Percentiles rank a stretch among this genome's conserved stretches.
Conservation (phyloP, 2,797 vertebrate species). For the Galaxias olidus region DNA sequence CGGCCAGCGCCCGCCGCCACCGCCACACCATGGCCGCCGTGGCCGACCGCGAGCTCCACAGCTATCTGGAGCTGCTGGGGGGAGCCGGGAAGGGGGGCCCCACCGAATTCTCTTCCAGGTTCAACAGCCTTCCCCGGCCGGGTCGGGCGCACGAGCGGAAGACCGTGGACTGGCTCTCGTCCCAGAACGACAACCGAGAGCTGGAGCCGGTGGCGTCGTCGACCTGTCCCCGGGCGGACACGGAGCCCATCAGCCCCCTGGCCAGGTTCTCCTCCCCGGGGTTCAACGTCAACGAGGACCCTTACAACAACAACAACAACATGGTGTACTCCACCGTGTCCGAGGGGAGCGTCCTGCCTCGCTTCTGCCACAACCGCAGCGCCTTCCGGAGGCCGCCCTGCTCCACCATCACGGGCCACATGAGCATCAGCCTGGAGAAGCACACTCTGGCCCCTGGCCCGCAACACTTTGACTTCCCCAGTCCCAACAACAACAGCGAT, state of each 20-base stretch:
- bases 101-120: slow-evolving; percentile 75
- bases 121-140: slow-evolving; percentile 86
- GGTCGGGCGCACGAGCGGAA: slow-evolving; percentile 73
- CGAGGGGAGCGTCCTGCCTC: slow-evolving; percentile 64
- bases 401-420: slow-evolving; percentile 49
- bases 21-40: slow-evolving; percentile 81
- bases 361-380: slow-evolving; percentile 40
- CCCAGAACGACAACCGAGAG: slow-evolving; percentile 73
- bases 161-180: slow-evolving; percentile 73
- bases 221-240: slow-evolving; percentile 62
- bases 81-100: slow-evolving; percentile 56
- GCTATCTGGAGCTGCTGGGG: slow-evolving; percentile 82
- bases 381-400: slow-evolving; percentile 56
- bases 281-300: slow-evolving; percentile 54
- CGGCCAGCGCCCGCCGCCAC: slow-evolving; percentile 85
- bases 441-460: slow-evolving; percentile 81
- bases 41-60: slow-evolving; percentile 84
- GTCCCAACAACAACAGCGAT: slow-evolving; percentile 75
- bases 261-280: slow-evolving; percentile 65
- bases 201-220: slow-evolving; percentile 49
- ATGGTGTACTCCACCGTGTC: slow-evolving; percentile 59
- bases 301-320: slow-evolving; percentile 55
- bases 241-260: slow-evolving; percentile 71
- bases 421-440: slow-evolving; percentile 80
- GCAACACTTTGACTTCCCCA: slow-evolving; percentile 76